Evolutionary conservation across 2,113 vertebrate genomes (phyloP), one percentile per base, ranked within the genome.

Genomic region (Dunckerocampus dactyliophorus): DNA sequence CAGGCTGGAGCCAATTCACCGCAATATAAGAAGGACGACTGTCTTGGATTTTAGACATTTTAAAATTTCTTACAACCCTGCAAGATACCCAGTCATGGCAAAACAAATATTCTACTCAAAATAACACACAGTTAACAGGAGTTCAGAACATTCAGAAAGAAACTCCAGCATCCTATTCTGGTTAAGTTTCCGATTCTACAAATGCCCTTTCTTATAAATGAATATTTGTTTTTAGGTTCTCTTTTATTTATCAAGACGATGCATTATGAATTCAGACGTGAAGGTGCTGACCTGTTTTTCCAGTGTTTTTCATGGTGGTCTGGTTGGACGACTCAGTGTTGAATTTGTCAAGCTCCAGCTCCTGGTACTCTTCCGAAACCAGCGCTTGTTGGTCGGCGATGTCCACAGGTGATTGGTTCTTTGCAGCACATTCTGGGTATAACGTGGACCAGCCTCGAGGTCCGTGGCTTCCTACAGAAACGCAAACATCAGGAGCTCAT

Each of bases 271-370:
- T 52, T 15, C 0, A 8, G 34, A 37, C n/a, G 12, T 19, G 10
- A 55, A 13, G 10, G 11, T 21, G 1, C 82, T 69, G 70, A 98
- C 97, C 96, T 76, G 96, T 99, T 89, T 98, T 99, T 63, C 97
- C 97, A n/a, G 97, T 99, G 90, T 99, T 99, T 81, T 98, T 99
- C 97, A 99, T 99, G 87, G 94, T 95, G 64, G 97, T 99, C 86
- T 94, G 96, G 90, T 99, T 99, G 49, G 95, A 99, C 49, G 96
- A 98, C 69, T 96, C 94, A 0, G 71, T 86, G 67, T 92, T 92
- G 65, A 99, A 98, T 49, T 93, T 95, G 48, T 96, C 93, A 1
- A 99, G 91, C n/a, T 91, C 88, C 43, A 99, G 87, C 60, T 96
- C 93, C 76, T 95, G 95, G 81, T 91, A 95, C 63, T 95, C 94